Evolutionary conservation across 2,113 vertebrate genomes (phyloP).

Genomic region (Malaclemys terrapin): DNA sequence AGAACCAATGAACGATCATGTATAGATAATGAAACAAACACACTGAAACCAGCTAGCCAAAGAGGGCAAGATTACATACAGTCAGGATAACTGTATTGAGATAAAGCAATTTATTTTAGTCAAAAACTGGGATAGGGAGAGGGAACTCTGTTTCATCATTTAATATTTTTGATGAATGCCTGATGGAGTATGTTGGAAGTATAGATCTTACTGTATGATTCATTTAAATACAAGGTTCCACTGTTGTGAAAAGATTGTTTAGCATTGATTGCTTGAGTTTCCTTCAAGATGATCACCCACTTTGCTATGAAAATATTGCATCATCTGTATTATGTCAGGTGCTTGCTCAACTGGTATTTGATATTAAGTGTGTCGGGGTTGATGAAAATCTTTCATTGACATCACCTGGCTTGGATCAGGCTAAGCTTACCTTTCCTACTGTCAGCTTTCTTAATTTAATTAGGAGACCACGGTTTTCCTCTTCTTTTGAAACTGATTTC

Average conservation of each 20-base stretch:
- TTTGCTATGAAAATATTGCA: not conserved
- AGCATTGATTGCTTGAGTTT: not conserved
- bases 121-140: not conserved
- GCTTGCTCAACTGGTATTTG: not conserved
- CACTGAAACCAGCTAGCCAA: not conserved
- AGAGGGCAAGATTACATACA: not conserved
- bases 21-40: not conserved
- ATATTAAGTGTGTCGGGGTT: not conserved
- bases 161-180: constrained; percentile 10
- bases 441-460: not conserved
- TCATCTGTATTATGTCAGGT: fast-evolving
- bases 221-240: not conserved
- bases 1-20: not conserved
- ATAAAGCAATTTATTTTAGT: constrained; percentile 9
- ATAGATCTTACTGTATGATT: not conserved
- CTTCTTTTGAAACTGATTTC: not conserved
- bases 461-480: not conserved
- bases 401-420: not conserved
- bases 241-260: not conserved
- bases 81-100: constrained; percentile 10
- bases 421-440: not conserved
- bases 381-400: not conserved
- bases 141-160: not conserved
- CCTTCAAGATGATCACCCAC: not conserved
- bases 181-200: not conserved